Evolutionary conservation across 2,797 vertebrate species (phyloP), one percentile per base, ranked within the genome.

Genomic region (Macrochelys suwanniensis): DNA sequence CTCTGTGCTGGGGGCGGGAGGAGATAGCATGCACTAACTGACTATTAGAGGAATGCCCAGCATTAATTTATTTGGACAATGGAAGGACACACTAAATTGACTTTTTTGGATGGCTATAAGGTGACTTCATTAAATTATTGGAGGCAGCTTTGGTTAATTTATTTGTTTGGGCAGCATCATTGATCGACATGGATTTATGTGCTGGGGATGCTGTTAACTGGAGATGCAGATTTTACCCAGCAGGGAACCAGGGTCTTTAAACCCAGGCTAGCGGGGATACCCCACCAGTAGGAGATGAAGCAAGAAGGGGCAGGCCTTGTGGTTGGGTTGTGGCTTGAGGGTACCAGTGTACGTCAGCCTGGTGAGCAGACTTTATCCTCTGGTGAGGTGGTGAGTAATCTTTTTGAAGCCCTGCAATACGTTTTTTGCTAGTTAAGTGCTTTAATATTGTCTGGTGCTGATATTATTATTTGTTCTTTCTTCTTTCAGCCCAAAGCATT

Each of bases 401-500:
- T 84, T 84, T 21, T 16, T 79, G 37, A 42, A 78, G 19, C 45
- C 86, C 50, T 68, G 0, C 47, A 16, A 89, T 53, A 53, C 6
- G 5, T 76, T 3, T 71, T 49, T 89, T 95, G 17, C 78, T 21
- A 49, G 50, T 84, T 42, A 91, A 57, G 2, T 88, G 53, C 10
- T 11, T n/a, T n/a, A 17, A 7, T 3, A 3, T 94, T 95, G 81
- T 4, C 33, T 92, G 54, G 57, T 93, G 83, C 10, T 50, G 84
- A 15, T 53, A 0, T 1, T 28, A 74, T 92, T 78, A n/a, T 76
- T 47, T 80, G 94, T 95, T 85, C 82, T 82, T 92, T 95, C 3
- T 89, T 91, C 82, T 97, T 98, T 91, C 96, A 99, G 98, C 78
- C 96, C 37, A 97, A 97, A 94, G 78, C 84, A 25, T 57, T 98